Percentiles rank a stretch among this genome's conserved stretches.
These are phyloP conservation scores for Rotaria magnacalcarata DNA, from an alignment of 2,888 invertebrate genomes.

Conservation along the genomic window DNA sequence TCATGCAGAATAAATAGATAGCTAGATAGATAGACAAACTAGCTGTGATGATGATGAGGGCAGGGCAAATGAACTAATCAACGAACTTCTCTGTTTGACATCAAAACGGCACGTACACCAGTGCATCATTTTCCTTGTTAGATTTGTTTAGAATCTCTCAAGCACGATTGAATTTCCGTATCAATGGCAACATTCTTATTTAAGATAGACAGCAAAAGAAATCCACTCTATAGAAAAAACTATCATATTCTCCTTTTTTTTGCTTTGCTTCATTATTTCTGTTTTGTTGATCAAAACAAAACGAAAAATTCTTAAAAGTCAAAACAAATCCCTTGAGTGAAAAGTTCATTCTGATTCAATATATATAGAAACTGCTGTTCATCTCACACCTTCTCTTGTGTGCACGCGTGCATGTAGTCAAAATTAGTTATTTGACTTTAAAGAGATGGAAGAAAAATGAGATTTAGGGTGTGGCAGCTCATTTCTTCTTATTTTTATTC, in stretches of 20 bases:
- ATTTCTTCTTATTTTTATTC: neutral
- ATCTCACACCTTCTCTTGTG: neutral
- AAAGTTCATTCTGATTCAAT: neutral
- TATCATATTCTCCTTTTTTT: no score
- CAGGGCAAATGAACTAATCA: neutral
- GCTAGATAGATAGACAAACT: conserved; percentile 19
- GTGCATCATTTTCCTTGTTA: neutral
- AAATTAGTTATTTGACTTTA: neutral
- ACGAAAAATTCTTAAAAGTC: no score
- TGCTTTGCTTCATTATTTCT: no score
- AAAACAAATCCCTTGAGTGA: neutral
- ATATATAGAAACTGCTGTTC: neutral
- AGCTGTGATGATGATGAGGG: conserved; percentile 9
- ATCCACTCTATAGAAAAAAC: no score
- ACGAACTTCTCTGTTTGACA: neutral
- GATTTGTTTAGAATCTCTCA: neutral
- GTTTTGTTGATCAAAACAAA: no score
- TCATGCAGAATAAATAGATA: conserved; percentile 26
- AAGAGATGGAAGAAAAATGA: neutral
- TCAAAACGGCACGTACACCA: neutral
- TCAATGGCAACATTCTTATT: neutral
- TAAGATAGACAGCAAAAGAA: neutral
- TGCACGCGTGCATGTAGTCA: neutral
- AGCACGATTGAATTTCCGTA: conserved; percentile 24
- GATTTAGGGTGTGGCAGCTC: neutral